phyloP scores from a whole-genome alignment of 2,113 vertebrate species.

The Charina bottae region DNA sequence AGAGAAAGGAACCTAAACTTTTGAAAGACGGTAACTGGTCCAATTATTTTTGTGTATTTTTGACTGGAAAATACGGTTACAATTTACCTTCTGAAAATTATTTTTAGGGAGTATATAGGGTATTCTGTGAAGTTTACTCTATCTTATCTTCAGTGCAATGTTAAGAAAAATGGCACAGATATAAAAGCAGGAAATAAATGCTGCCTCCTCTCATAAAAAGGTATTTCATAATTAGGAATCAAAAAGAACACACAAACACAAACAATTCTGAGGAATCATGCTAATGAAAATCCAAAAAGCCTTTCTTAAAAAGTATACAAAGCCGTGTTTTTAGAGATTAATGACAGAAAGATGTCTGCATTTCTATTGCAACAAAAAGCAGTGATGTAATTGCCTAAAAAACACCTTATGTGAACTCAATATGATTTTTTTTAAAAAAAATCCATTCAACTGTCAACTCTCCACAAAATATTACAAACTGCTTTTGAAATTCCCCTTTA shows the following conservation, averaged over 20 bases:
- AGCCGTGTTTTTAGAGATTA: not conserved
- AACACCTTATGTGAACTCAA: not conserved
- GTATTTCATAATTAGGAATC: constrained; percentile 25
- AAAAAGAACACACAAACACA: not conserved
- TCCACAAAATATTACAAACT: not conserved
- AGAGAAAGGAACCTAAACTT: constrained; percentile 75
- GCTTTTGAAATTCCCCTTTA: not conserved
- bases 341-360: not conserved
- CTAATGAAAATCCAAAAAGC: not conserved
- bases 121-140: constrained; percentile 29
- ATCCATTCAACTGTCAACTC: not conserved
- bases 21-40: constrained; percentile 77
- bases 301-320: not conserved
- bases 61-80: constrained; percentile 76
- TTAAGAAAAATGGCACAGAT: constrained; percentile 15
- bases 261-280: not conserved
- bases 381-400: not conserved
- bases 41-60: constrained; percentile 77
- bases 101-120: constrained; percentile 55
- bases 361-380: not conserved
- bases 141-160: not conserved
- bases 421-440: not conserved
- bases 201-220: not conserved
- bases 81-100: constrained; percentile 76
- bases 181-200: constrained; percentile 23